Base-by-base conservation (phyloP, 2,113 vertebrate genomes). In the Pseudolaguvia tuberculata region DNA sequence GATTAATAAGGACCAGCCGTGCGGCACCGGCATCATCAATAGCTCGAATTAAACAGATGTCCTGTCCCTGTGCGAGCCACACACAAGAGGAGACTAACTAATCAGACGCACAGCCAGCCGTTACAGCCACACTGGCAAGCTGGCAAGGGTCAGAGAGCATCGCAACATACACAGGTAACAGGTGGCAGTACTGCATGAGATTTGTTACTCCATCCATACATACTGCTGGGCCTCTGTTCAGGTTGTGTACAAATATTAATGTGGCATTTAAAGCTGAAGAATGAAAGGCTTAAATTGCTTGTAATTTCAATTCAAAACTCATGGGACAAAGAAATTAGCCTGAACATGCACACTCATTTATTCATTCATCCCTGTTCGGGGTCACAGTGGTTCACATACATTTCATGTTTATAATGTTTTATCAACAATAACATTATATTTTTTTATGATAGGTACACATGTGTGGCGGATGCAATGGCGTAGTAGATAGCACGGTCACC, bases 1-100 rank as follows among this genome's bases (percentile, higher is more conserved):
- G 93, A 93, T 93, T 92, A 94, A 93, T 93, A 92, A 91, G 91
- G 93, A 86, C 88, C 86, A 91, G 89, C 91, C 76, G 80, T 84
- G 86, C 87, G 84, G 92, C 87, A 81, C 87, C 82, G 82, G 86
- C 87, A 89, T 90, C 83, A 89, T 94, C 87, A 88, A 90, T 90
- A 88, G 84, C 84, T 78, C 29, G 74, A 72, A 83, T 79, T 52
- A 78, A 76, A 81, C 83, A 85, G 85, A 85, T 83, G 84, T 77
- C 84, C 81, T 18, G 7, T 78, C 68, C 72, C 73, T 11, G 79
- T 31, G 65, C 71, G 66, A 84, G 77, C 56, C 79, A 55, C 25
- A 53, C 58, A 80, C 18, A 52, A 57, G 69, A 76, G 69, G 68
- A 72, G 75, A 80, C 81, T 76, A 78, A 80, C 68, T 82, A 76